Percentiles rank a stretch among this genome's conserved stretches.
Evolutionary conservation across 2,888 invertebrate species (phyloP).

Genomic region (Aphodius sticticus): DNA sequence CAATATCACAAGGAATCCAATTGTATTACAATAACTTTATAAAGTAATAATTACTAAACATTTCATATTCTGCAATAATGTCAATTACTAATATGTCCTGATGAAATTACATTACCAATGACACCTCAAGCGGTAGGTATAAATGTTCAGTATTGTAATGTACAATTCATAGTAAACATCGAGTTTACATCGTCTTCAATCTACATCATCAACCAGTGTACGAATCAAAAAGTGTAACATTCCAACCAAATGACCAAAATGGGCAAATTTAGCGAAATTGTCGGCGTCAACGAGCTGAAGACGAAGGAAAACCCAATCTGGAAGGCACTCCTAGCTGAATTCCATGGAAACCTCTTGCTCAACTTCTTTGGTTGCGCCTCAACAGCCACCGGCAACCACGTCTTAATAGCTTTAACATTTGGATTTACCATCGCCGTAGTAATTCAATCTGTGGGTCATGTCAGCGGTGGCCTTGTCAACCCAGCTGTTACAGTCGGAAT

Average conservation of each 20-base stretch:
- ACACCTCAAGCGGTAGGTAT: not conserved
- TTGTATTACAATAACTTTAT: not conserved
- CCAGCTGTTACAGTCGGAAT: slow-evolving; percentile 90
- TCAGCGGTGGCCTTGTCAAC: slow-evolving; percentile 92
- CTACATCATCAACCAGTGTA: not conserved
- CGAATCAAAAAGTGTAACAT: not conserved
- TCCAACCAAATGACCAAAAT: slow-evolving; percentile 13
- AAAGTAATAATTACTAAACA: not conserved
- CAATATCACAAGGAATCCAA: too few relatives aligned
- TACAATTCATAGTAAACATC: not conserved
- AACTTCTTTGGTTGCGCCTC: slow-evolving; percentile 92
- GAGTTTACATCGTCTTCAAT: not conserved
- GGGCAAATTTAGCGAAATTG: slow-evolving; percentile 68
- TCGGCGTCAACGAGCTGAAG: slow-evolving; percentile 77
- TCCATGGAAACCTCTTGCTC: slow-evolving; percentile 84
- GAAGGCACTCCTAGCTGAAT: slow-evolving; percentile 86
- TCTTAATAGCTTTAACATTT: slow-evolving; percentile 83
- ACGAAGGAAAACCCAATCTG: slow-evolving; percentile 75
- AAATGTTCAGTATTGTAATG: not conserved
- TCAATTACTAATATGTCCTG: not conserved
- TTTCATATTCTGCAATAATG: not conserved
- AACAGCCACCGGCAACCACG: slow-evolving; percentile 57
- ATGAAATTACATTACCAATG: not conserved
- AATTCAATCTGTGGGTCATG: slow-evolving; percentile 86
- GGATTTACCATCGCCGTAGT: slow-evolving; percentile 84